Evolutionary conservation across 2,888 invertebrate genomes (phyloP).

Genomic region (Periphyllus acericola): DNA sequence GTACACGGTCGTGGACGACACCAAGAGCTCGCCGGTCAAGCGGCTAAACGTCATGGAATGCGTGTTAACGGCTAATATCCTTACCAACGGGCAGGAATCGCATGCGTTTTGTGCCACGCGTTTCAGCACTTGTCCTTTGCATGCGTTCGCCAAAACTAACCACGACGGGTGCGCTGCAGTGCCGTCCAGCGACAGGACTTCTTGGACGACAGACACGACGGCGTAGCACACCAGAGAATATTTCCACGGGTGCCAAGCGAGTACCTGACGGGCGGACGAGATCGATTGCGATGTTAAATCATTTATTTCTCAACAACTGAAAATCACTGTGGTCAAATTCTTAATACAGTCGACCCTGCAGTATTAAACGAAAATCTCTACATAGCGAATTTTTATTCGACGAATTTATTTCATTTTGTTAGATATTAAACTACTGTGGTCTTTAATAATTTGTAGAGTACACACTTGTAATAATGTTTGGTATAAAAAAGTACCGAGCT

Average conservation of each 20-base stretch:
- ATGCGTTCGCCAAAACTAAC: constrained; percentile 52
- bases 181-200: not conserved
- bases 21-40: constrained; percentile 48
- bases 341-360: too few relatives aligned
- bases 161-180: not conserved
- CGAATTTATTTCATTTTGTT: too few relatives aligned
- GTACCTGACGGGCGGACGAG: not conserved
- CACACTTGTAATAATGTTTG: too few relatives aligned
- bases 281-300: too few relatives aligned
- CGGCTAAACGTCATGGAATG: constrained; percentile 55
- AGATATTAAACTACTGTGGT: too few relatives aligned
- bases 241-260: constrained; percentile 60
- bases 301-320: too few relatives aligned
- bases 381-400: too few relatives aligned
- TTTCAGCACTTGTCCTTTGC: constrained; percentile 34
- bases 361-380: too few relatives aligned
- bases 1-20: constrained; percentile 31
- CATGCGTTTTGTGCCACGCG: constrained; percentile 37
- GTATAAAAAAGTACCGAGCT: too few relatives aligned
- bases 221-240: constrained; percentile 51
- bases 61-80: constrained; percentile 8
- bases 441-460: too few relatives aligned
- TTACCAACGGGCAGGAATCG: constrained; percentile 6
- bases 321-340: too few relatives aligned
- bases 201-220: not conserved